These are phyloP conservation scores for Puntigrus tetrazona DNA, from an alignment of 2,113 vertebrate species.

Conservation along the genomic window DNA sequence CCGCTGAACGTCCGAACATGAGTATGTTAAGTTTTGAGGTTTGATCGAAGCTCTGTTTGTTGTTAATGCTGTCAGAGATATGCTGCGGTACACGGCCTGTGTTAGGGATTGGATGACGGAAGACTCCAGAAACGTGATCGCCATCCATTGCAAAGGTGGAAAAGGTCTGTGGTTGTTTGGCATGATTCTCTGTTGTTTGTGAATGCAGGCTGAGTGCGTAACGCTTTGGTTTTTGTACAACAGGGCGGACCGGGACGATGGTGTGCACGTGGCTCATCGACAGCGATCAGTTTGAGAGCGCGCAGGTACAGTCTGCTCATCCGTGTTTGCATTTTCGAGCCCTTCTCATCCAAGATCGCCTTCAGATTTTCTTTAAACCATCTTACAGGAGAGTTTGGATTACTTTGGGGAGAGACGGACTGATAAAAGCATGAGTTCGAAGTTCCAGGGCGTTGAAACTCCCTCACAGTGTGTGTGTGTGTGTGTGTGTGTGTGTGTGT, in stretches of 20 bases:
- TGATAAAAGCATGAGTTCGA: constrained; percentile 85
- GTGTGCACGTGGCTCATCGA: constrained; percentile 89
- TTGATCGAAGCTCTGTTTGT: neutral
- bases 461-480: no score
- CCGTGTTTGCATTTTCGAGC: neutral
- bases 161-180: constrained; percentile 82
- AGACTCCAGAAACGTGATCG: constrained; percentile 83
- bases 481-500: no score
- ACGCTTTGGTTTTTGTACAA: constrained; percentile 37
- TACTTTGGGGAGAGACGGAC: constrained; percentile 93
- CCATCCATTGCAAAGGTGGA: constrained; percentile 94
- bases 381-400: constrained; percentile 81
- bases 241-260: constrained; percentile 94
- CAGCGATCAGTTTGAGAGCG: constrained; percentile 84
- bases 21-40: neutral
- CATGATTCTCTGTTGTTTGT: neutral
- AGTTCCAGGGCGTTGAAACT: constrained; percentile 96
- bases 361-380: neutral
- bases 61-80: constrained; percentile 76
- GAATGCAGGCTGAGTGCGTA: neutral
- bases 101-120: constrained; percentile 87
- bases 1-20: neutral
- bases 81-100: constrained; percentile 83
- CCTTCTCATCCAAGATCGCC: neutral
- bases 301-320: constrained; percentile 76